These are phyloP conservation scores for Parthenolecanium corni DNA, from an alignment of 2,888 invertebrate species.

Conservation along the genomic window DNA sequence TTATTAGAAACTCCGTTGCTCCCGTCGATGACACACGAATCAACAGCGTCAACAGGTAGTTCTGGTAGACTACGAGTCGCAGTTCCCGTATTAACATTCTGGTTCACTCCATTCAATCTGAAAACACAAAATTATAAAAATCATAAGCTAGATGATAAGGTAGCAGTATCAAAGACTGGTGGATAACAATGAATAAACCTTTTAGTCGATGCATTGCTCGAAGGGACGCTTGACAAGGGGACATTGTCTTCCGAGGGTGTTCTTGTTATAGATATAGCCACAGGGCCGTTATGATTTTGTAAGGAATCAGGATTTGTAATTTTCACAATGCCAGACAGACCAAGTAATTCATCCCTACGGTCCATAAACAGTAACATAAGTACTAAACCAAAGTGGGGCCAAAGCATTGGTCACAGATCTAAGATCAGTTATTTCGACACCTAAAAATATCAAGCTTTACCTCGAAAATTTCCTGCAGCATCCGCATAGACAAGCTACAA, in stretches of 20 bases:
- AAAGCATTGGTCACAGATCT: background rate
- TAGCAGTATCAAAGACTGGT: background rate
- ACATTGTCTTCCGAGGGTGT: conserved; percentile 20
- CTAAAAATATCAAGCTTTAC: conserved; percentile 42
- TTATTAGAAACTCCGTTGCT: conserved; percentile 33
- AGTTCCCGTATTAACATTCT: conserved; percentile 37
- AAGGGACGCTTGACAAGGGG: conserved; percentile 5
- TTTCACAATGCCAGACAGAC: conserved; percentile 60
- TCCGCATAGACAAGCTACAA: conserved; percentile 59
- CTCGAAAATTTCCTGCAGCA: conserved; percentile 63
- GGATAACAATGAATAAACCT: background rate
- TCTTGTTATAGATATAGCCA: conserved; percentile 18
- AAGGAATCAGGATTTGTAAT: conserved; percentile 51
- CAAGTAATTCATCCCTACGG: conserved; percentile 53
- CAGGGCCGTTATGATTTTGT: conserved; percentile 14
- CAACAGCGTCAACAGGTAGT: conserved; percentile 53
- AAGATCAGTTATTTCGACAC: background rate
- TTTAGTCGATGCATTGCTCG: conserved; percentile 16
- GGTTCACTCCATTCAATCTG: background rate
- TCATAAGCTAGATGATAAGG: background rate
- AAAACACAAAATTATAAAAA: background rate
- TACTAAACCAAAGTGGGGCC: background rate
- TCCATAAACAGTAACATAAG: conserved; percentile 1
- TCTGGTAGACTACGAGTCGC: conserved; percentile 73
- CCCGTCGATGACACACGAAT: conserved; percentile 34